Percentiles rank a stretch among this genome's conserved stretches.
These are phyloP conservation scores for Echeneis naucrates DNA, from an alignment of 2,797 vertebrate species.

Conservation along the genomic window DNA sequence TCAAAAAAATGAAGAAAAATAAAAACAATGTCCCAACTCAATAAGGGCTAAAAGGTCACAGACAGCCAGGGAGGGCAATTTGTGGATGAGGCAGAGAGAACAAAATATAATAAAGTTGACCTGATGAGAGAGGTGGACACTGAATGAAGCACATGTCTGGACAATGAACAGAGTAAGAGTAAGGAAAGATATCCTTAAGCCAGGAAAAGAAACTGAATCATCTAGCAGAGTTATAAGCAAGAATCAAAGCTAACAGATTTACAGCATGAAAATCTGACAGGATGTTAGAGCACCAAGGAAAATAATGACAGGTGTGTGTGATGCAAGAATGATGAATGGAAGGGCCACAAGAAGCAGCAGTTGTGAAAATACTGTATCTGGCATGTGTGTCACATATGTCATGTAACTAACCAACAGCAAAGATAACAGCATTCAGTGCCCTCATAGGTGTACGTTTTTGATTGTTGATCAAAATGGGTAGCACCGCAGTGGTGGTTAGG, in stretches of 20 bases:
- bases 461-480: too few relatives aligned
- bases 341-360: background rate
- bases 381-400: background rate
- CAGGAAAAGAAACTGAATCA: background rate
- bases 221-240: constrained; percentile 2
- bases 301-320: constrained; percentile 35
- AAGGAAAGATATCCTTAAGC: background rate
- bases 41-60: constrained; percentile 25
- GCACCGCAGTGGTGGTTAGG: too few relatives aligned
- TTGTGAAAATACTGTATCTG: background rate
- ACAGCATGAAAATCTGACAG: constrained; percentile 16
- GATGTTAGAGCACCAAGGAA: constrained; percentile 13
- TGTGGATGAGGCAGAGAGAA: constrained; percentile 1
- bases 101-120: background rate
- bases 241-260: constrained; percentile 48
- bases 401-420: background rate
- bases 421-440: background rate
- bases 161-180: constrained; percentile 22
- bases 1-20: constrained; percentile 13
- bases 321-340: constrained; percentile 45
- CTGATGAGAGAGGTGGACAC: constrained; percentile 12
- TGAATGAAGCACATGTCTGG: constrained; percentile 40
- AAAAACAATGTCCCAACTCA: constrained; percentile 8
- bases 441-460: background rate
- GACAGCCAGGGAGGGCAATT: constrained; percentile 41